These are phyloP conservation scores for Ganaspis sp. DNA, from an alignment of 1,140 invertebrate species.

Conservation along the genomic window DNA sequence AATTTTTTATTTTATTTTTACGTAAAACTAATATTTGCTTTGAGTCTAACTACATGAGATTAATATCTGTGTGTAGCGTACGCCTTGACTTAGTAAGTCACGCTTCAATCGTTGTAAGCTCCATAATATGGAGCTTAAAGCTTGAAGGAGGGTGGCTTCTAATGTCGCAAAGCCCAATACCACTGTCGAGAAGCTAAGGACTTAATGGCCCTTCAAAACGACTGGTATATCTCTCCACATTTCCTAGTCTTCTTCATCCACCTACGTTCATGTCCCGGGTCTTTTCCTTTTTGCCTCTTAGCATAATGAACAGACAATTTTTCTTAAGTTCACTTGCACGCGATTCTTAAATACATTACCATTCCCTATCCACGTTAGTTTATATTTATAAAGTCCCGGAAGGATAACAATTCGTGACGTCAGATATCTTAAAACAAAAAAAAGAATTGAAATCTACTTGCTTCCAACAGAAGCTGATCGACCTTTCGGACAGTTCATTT, in stretches of 20 bases:
- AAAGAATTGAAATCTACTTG: background rate
- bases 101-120: slow-evolving; percentile 4
- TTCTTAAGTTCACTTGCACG: slow-evolving; percentile 20
- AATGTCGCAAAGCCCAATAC: background rate
- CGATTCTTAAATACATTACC: slow-evolving; percentile 10
- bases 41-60: background rate
- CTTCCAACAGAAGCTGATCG: background rate
- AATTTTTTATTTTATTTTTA: background rate
- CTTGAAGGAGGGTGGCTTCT: slow-evolving; percentile 16
- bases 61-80: background rate
- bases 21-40: background rate
- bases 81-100: background rate
- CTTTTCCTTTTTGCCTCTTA: background rate
- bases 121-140: background rate
- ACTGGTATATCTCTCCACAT: slow-evolving; percentile 1
- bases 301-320: slow-evolving; percentile 27
- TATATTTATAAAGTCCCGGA: background rate
- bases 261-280: background rate
- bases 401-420: background rate
- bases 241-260: background rate
- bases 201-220: slow-evolving; percentile 22
- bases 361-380: slow-evolving; percentile 8
- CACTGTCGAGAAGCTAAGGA: background rate
- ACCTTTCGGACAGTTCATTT: too few relatives aligned
- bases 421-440: background rate